These are phyloP conservation scores for Rhinoraja longicauda DNA, from an alignment of 2,797 vertebrate species.

Conservation along the genomic window DNA sequence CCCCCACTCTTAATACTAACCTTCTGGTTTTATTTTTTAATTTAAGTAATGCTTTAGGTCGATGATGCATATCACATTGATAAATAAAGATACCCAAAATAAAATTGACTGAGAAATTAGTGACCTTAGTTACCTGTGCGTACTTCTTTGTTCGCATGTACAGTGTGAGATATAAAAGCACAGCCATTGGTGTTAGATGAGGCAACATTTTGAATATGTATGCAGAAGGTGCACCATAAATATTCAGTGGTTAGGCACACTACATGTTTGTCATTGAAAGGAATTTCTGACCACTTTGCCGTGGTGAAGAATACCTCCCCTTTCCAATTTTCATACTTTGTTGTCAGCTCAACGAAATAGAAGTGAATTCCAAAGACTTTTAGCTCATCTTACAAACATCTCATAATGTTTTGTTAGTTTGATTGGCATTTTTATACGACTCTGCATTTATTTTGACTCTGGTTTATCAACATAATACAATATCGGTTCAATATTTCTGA, in stretches of 20 bases:
- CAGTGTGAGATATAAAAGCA: not conserved
- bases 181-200: not conserved
- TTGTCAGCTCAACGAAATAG: not conserved
- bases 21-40: too few species aligned
- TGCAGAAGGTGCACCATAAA: not conserved
- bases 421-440: not conserved
- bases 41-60: too few species aligned
- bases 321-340: not conserved
- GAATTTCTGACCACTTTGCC: not conserved
- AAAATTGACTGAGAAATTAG: not conserved
- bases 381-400: not conserved
- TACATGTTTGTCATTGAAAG: not conserved
- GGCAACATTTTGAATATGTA: not conserved
- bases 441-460: not conserved
- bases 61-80: too few species aligned
- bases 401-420: not conserved
- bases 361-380: not conserved
- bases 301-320: not conserved
- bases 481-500: slow-evolving; percentile 7
- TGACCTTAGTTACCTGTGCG: not conserved
- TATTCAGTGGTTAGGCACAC: not conserved
- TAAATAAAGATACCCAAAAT: not conserved
- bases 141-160: not conserved
- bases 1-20: too few species aligned
- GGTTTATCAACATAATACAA: not conserved